Base-by-base conservation (phyloP, 2,113 vertebrate species). In the Chaetura pelagica region DNA sequence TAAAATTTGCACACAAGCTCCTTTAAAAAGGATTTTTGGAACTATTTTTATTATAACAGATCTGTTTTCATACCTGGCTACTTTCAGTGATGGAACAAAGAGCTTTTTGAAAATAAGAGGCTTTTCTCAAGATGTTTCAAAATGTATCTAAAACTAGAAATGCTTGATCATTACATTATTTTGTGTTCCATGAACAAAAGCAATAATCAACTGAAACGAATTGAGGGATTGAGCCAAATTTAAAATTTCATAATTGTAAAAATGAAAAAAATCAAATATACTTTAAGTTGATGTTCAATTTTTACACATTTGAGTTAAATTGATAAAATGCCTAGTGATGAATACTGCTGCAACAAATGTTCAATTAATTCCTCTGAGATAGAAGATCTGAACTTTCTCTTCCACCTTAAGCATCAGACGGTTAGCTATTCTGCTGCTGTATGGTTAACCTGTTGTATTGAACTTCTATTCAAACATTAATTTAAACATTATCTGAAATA, bases 21-120 rank as follows among this genome's bases (percentile, higher is more conserved):
- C 54, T 69, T 64, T n/a, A 5, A 81, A 85, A 72, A 32, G 4
- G 9, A 14, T 10, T 29, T 79, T 66, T 34, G 2, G 4, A 79
- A 40, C 7, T 24, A 24, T 71, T 88, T 78, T 54, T 26, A 14
- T 73, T 52, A 5, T 88, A 62, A 46, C 10, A 58, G 14, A 20
- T 26, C 7, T 61, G 8, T 68, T 88, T 88, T 80, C 21, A 44
- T 69, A 30, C 27, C 27, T 66, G 22, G 4, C 4, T 49, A 51
- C 30, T 58, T 86, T 84, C 80, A n/a, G 7, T 44, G 34, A 34
- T 42, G 0, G 29, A 15, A 74, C 44, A 61, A 44, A 55, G 8
- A 26, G 1, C 0, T 51, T 75, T 88, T 42, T 55, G 12, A 59
- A 81, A 68, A 63, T 14, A 59, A 64, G 7, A 1, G 0, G 1